Evolutionary conservation across 2,113 vertebrate species (phyloP).

Genomic region (Coryphaenoides rupestris): DNA sequence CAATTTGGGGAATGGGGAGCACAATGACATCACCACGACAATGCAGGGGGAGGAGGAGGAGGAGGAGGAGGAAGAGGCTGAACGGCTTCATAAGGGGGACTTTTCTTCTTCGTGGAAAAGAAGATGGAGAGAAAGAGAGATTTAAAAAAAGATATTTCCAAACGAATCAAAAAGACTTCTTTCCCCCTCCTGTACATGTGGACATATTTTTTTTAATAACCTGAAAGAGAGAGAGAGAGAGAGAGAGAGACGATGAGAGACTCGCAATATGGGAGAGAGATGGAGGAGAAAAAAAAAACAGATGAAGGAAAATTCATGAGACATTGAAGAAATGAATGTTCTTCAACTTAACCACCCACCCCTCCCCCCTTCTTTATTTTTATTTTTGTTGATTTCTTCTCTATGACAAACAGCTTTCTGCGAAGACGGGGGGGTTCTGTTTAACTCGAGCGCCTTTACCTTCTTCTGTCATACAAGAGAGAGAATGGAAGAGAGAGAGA

Average conservation of each 20-base stretch:
- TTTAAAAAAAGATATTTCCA: slow-evolving; percentile 55
- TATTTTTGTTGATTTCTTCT: too few species aligned
- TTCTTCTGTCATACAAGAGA: slow-evolving; percentile 22
- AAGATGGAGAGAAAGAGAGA: neutral
- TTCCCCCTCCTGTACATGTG: slow-evolving; percentile 66
- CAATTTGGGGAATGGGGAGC: slow-evolving; percentile 66
- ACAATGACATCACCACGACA: slow-evolving; percentile 53
- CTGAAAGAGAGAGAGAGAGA: slow-evolving; percentile 8
- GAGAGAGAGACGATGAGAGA: slow-evolving; percentile 23
- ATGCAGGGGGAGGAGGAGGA: too few species aligned
- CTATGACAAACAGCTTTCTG: slow-evolving; percentile 20
- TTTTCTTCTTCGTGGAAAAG: slow-evolving; percentile 25
- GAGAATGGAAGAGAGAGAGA: neutral
- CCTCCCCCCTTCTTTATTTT: too few species aligned
- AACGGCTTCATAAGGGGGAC: slow-evolving; percentile 43
- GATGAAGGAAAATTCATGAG: slow-evolving; percentile 68
- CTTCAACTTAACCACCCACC: slow-evolving; percentile 44
- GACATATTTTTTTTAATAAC: slow-evolving; percentile 72
- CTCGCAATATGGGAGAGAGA: slow-evolving; percentile 1
- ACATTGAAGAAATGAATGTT: slow-evolving; percentile 61
- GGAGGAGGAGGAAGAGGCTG: too few species aligned
- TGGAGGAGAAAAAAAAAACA: slow-evolving; percentile 49
- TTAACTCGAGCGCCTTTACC: slow-evolving; percentile 51
- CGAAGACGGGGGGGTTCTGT: slow-evolving; percentile 36
- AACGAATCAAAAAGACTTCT: slow-evolving; percentile 60